Conservation (phyloP, 2,113 vertebrate genomes). For the Psettodes erumei region DNA sequence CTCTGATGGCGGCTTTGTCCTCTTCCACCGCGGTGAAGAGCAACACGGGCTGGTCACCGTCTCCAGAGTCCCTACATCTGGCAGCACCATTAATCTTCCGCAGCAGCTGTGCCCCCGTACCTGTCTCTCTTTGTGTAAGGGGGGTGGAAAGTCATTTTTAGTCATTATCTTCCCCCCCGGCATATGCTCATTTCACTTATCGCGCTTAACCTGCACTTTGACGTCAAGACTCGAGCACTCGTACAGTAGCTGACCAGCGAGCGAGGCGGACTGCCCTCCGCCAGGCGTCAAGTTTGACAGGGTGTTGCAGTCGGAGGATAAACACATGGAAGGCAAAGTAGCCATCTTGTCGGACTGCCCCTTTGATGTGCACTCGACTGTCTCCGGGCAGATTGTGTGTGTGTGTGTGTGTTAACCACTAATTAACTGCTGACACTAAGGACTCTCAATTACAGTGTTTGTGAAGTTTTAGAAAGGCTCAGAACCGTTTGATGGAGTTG, state of each 20-base stretch:
- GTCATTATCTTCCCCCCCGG: constrained; percentile 79
- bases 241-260: constrained; percentile 53
- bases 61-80: constrained; percentile 75
- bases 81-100: constrained; percentile 82
- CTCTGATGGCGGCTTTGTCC: constrained; percentile 72
- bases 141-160: constrained; percentile 79
- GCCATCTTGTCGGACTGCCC: constrained; percentile 67
- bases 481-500: constrained; percentile 60
- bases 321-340: constrained; percentile 70
- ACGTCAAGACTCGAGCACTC: constrained; percentile 55
- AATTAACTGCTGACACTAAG: constrained; percentile 80
- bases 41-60: constrained; percentile 73
- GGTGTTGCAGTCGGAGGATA: constrained; percentile 43
- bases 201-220: constrained; percentile 76
- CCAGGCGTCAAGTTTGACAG: constrained; percentile 37
- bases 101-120: constrained; percentile 76
- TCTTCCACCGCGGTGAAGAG: constrained; percentile 59
- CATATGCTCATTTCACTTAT: constrained; percentile 83
- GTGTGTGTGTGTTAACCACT: constrained; percentile 64
- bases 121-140: constrained; percentile 79
- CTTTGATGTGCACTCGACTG: constrained; percentile 78
- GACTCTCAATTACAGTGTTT: constrained; percentile 58
- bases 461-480: constrained; percentile 74
- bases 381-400: constrained; percentile 69
- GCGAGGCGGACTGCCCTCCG: constrained; percentile 23